These are phyloP conservation scores for Drosophila borealis DNA, from an alignment of 2,888 invertebrate genomes.

Conservation along the genomic window DNA sequence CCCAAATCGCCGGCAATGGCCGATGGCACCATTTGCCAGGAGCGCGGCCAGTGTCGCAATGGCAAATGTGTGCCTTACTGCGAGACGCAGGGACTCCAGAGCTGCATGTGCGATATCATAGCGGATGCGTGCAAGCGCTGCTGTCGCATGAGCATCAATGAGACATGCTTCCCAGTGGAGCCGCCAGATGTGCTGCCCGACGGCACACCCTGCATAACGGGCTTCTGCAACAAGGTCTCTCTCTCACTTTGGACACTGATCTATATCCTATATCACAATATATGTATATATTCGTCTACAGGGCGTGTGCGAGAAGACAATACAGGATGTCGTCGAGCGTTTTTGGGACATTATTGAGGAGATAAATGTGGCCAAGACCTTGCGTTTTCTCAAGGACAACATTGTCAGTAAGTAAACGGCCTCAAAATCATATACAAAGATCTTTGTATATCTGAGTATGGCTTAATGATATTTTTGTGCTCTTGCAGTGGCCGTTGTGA, in stretches of 20 bases:
- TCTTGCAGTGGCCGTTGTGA: constrained; percentile 88
- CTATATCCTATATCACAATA: too few species aligned
- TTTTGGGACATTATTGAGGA: constrained; percentile 99
- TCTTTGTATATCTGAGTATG: not conserved
- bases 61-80: constrained; percentile 98
- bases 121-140: constrained; percentile 97
- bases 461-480: not conserved
- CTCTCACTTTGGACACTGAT: constrained; percentile 18
- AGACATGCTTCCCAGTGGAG: constrained; percentile 95
- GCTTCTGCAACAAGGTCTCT: constrained; percentile 96
- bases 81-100: constrained; percentile 95
- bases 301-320: constrained; percentile 97
- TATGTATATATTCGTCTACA: constrained; percentile 81
- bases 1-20: constrained; percentile 92
- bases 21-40: constrained; percentile 92
- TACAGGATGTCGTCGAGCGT: constrained; percentile 97
- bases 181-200: constrained; percentile 95
- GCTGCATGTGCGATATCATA: constrained; percentile 98
- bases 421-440: too few species aligned
- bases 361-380: constrained; percentile 96
- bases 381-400: constrained; percentile 95
- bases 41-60: constrained; percentile 94
- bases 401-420: constrained; percentile 90
- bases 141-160: constrained; percentile 95
- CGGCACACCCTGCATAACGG: constrained; percentile 98